phyloP scores from a whole-genome alignment of 2,888 invertebrate species.

The Caenorhabditis virilis region DNA sequence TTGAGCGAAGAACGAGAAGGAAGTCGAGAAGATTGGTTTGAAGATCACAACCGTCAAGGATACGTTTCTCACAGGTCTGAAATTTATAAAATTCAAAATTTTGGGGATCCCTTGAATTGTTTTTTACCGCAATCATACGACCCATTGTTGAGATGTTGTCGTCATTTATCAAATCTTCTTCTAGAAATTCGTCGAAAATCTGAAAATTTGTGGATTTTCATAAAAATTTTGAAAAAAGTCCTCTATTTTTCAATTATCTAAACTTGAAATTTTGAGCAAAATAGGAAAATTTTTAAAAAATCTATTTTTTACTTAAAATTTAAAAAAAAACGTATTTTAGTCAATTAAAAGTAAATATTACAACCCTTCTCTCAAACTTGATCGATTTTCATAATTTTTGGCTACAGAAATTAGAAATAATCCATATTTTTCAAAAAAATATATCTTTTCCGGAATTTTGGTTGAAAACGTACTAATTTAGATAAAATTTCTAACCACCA shows the following conservation, averaged over 20 bases:
- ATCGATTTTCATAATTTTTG: too few relatives aligned
- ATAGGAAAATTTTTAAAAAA: too few relatives aligned
- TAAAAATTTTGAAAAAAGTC: background rate
- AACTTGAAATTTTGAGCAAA: too few relatives aligned
- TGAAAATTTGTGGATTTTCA: background rate
- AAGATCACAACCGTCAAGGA: constrained; percentile 35
- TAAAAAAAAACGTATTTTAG: too few relatives aligned
- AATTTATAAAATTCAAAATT: background rate
- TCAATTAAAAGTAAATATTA: too few relatives aligned
- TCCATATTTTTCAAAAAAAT: too few relatives aligned
- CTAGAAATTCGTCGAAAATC: constrained; percentile 28
- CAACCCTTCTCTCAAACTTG: too few relatives aligned
- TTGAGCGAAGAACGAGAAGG: constrained; percentile 31
- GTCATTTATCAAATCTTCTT: constrained; percentile 25
- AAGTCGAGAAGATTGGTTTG: constrained; percentile 32
- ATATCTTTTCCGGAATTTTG: too few relatives aligned
- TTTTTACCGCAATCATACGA: constrained; percentile 21
- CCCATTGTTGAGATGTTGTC: constrained; percentile 28
- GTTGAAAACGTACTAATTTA: too few relatives aligned
- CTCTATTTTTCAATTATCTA: background rate
- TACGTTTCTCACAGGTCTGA: constrained; percentile 34
- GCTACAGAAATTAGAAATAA: too few relatives aligned
- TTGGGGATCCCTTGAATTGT: background rate
- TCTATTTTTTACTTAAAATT: too few relatives aligned
- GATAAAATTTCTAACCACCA: too few relatives aligned